Evolutionary conservation across 2,888 invertebrate species (phyloP).

Genomic region (Hyles lineata): DNA sequence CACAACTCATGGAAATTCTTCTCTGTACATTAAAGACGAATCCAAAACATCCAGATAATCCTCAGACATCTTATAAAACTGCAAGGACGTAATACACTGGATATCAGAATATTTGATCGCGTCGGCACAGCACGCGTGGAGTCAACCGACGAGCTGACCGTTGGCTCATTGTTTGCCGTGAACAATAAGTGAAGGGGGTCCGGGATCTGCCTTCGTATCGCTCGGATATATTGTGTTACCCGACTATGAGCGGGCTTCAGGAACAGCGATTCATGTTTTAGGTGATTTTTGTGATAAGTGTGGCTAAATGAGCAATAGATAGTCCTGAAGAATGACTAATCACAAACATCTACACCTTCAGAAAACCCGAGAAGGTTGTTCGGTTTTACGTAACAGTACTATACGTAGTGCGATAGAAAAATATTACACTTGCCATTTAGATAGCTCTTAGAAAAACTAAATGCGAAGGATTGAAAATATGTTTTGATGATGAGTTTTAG

Average conservation of each 20-base stretch:
- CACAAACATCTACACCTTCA: too few species aligned
- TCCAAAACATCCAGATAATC: not conserved
- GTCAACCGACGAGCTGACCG: conserved; percentile 40
- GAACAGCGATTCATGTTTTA: conserved; percentile 28
- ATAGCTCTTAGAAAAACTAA: too few species aligned
- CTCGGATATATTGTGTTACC: conserved; percentile 55
- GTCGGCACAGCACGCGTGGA: not conserved
- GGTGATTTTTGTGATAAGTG: not conserved
- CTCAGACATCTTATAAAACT: not conserved
- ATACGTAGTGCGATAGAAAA: too few species aligned
- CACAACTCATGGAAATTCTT: not conserved
- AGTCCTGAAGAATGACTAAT: not conserved
- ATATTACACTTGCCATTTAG: not conserved
- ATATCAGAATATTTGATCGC: conserved; percentile 12
- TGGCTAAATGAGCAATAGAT: not conserved
- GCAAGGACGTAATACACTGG: not conserved
- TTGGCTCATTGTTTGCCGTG: conserved; percentile 60
- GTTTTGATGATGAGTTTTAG: too few species aligned
- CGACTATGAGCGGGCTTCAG: conserved; percentile 42
- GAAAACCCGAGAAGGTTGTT: too few species aligned
- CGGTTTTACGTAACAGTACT: too few species aligned
- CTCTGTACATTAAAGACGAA: not conserved
- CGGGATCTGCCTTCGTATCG: conserved; percentile 69
- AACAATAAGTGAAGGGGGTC: conserved; percentile 63
- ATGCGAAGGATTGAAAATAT: too few species aligned